A percentile compares a stretch with the other conserved stretches of the same genome.
These are phyloP conservation scores for Anser cygnoides DNA, from an alignment of 2,113 vertebrate species.

Conservation along the genomic window DNA sequence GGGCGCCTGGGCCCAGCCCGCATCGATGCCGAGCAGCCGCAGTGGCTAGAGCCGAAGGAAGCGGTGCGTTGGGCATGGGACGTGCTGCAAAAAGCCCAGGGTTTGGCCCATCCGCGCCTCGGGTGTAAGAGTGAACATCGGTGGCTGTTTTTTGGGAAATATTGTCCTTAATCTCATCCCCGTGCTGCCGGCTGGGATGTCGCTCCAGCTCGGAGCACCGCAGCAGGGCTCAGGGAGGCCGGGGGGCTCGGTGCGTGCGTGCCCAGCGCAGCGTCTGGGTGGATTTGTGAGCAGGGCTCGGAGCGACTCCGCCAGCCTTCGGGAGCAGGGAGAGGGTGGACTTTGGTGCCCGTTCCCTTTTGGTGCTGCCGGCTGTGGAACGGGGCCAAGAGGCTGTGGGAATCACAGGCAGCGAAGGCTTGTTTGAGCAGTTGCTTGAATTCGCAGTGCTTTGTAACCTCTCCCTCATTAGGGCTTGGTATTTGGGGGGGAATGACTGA, in stretches of 20 bases:
- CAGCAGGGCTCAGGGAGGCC: background rate
- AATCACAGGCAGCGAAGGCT: conserved; percentile 27
- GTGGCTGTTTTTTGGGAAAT: background rate
- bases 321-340: conserved; percentile 24
- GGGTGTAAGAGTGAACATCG: background rate
- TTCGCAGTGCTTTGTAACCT: background rate
- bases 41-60: background rate
- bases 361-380: conserved; percentile 27
- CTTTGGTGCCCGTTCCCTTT: conserved; percentile 24
- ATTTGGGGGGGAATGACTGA: background rate
- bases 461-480: conserved; percentile 16
- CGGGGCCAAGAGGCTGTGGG: conserved; percentile 46
- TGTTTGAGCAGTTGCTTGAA: conserved; percentile 33
- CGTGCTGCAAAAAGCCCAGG: background rate
- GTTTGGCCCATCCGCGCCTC: background rate
- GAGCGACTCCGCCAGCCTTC: conserved; percentile 9
- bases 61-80: background rate
- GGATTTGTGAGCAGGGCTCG: background rate
- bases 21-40: background rate
- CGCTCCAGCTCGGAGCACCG: background rate
- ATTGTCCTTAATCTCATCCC: background rate
- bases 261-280: conserved; percentile 8
- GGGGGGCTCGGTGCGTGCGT: background rate
- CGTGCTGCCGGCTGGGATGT: background rate
- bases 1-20: background rate